These are phyloP conservation scores for Sebastiscus albofasciatus DNA, from an alignment of 2,797 vertebrate genomes.

Conservation along the genomic window DNA sequence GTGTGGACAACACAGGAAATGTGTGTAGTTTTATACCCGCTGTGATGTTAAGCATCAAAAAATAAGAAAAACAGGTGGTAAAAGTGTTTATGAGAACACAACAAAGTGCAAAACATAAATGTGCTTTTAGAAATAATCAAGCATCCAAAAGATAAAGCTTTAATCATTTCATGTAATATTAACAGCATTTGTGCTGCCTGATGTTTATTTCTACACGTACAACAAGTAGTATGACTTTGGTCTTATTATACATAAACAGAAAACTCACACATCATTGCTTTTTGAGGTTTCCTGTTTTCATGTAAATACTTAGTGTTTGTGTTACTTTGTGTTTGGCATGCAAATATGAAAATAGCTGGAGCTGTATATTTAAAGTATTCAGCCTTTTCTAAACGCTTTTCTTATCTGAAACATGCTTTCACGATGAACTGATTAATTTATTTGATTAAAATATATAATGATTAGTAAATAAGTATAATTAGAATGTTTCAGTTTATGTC, in stretches of 20 bases:
- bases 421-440: neutral
- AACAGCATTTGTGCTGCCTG: neutral
- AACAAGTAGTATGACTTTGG: neutral
- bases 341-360: neutral
- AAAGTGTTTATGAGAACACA: neutral
- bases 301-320: conserved; percentile 1
- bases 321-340: neutral
- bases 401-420: neutral
- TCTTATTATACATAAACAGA: neutral
- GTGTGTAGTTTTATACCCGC: neutral
- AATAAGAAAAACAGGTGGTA: neutral
- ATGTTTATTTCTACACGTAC: neutral
- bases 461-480: neutral
- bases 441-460: neutral
- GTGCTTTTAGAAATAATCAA: neutral
- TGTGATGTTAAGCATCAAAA: neutral
- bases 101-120: neutral
- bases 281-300: neutral
- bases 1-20: neutral
- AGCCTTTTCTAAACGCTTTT: neutral
- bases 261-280: neutral
- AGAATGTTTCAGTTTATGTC: neutral
- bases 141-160: neutral
- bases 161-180: neutral
- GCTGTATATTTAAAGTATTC: neutral